Percentiles rank a stretch among this genome's conserved stretches.
Evolutionary conservation across 2,113 vertebrate genomes (phyloP).

Genomic region (Gobius niger): DNA sequence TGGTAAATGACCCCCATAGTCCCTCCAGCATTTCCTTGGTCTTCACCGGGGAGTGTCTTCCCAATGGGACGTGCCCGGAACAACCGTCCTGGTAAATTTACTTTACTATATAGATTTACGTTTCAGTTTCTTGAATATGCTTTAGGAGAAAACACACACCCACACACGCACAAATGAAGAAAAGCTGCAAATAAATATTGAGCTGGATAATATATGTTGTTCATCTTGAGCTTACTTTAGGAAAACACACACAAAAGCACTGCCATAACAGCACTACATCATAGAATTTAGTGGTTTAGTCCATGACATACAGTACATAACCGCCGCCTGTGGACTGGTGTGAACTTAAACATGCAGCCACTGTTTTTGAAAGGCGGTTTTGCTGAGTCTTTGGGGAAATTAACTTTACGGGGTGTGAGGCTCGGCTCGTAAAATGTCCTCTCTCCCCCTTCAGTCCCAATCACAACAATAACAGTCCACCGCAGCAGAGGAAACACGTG

Average conservation of each 20-base stretch:
- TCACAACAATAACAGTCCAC: conserved; percentile 53
- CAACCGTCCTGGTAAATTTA: no score
- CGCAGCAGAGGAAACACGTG: conserved; percentile 10
- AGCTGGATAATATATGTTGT: no score
- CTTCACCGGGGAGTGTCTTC: no score
- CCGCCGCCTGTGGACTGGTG: not conserved
- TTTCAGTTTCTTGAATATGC: no score
- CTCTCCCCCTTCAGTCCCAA: conserved; percentile 4
- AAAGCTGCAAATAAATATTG: no score
- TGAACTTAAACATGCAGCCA: not conserved
- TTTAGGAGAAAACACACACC: no score
- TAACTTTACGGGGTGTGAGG: conserved; percentile 37
- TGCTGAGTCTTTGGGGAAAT: conserved; percentile 33
- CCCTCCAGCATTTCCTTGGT: no score
- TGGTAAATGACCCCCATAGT: no score
- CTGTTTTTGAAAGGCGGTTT: not conserved
- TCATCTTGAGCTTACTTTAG: not conserved
- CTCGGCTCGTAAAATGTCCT: conserved; percentile 36
- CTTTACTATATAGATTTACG: no score
- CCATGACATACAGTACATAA: not conserved
- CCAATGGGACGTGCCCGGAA: no score
- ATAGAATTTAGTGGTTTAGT: not conserved
- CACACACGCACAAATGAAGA: no score
- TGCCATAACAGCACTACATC: not conserved
- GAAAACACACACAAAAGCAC: not conserved